These are phyloP conservation scores for Lepisosteus oculatus DNA, from an alignment of 2,113 vertebrate genomes.

Conservation along the genomic window DNA sequence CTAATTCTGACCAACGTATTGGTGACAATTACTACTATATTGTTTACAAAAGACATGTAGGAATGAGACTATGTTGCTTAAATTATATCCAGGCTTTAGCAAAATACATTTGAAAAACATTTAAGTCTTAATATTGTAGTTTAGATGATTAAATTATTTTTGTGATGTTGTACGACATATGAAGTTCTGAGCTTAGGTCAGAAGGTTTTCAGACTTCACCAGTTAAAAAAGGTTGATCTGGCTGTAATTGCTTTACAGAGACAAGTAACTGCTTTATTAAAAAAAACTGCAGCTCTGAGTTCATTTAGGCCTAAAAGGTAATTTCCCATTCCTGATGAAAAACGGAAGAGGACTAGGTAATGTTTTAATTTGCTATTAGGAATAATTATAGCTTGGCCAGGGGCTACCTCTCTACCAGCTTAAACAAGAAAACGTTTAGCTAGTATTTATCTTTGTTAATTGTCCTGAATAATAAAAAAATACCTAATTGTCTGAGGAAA, in stretches of 20 bases:
- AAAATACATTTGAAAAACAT: too few relatives aligned
- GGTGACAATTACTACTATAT: too few relatives aligned
- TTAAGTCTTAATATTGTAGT: too few relatives aligned
- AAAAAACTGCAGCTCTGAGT: constrained; percentile 48
- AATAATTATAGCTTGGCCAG: constrained; percentile 78
- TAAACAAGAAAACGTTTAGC: constrained; percentile 75
- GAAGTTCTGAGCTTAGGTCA: background rate
- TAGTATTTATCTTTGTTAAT: constrained; percentile 78
- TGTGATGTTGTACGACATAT: background rate
- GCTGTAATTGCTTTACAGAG: background rate
- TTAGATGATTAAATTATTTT: background rate
- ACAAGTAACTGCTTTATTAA: constrained; percentile 15
- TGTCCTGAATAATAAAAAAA: constrained; percentile 70
- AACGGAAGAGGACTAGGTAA: constrained; percentile 68
- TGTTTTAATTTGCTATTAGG: constrained; percentile 79
- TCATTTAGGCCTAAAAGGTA: constrained; percentile 59
- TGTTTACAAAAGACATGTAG: too few relatives aligned
- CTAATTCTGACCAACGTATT: too few relatives aligned
- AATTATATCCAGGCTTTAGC: too few relatives aligned
- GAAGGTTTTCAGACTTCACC: background rate
- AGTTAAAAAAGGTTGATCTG: constrained; percentile 3
- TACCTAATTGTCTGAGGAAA: constrained; percentile 53
- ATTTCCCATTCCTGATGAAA: constrained; percentile 71
- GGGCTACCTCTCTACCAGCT: constrained; percentile 66
- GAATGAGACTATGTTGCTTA: too few relatives aligned